Conservation (phyloP, 1,140 invertebrate species). For the Bombyx mandarina region DNA sequence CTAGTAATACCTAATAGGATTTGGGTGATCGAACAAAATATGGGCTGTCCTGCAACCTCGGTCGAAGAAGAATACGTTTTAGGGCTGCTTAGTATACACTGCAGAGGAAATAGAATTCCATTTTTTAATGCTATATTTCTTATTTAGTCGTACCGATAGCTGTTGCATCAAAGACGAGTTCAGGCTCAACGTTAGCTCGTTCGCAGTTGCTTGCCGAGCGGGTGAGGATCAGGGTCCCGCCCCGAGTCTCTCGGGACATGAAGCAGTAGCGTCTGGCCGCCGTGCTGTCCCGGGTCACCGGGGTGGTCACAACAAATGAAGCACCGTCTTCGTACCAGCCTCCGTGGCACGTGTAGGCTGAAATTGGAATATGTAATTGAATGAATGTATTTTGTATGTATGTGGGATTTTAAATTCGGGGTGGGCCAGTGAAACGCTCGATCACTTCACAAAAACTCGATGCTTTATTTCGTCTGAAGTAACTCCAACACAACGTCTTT, state of each 20-base stretch:
- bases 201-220: constrained; percentile 73
- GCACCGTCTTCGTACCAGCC: constrained; percentile 82
- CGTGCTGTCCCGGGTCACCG: constrained; percentile 73
- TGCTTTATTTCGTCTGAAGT: too few relatives aligned
- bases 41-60: too few relatives aligned
- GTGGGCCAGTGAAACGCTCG: too few relatives aligned
- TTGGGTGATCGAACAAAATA: too few relatives aligned
- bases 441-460: too few relatives aligned
- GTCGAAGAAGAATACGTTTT: too few relatives aligned
- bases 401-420: too few relatives aligned
- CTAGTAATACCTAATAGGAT: too few relatives aligned
- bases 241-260: constrained; percentile 68
- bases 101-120: not conserved
- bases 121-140: not conserved
- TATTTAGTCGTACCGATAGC: constrained; percentile 15
- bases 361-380: too few relatives aligned
- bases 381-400: too few relatives aligned
- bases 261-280: constrained; percentile 75
- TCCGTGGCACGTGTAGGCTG: constrained; percentile 87
- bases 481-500: too few relatives aligned
- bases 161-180: constrained; percentile 19
- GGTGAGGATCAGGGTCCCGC: constrained; percentile 65
- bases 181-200: constrained; percentile 41
- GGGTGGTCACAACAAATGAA: constrained; percentile 82
- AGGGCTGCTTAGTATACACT: too few relatives aligned